Percentiles rank a stretch among this genome's conserved stretches.
Conservation (phyloP, 2,113 vertebrate genomes). For the Amphiprion ocellaris region DNA sequence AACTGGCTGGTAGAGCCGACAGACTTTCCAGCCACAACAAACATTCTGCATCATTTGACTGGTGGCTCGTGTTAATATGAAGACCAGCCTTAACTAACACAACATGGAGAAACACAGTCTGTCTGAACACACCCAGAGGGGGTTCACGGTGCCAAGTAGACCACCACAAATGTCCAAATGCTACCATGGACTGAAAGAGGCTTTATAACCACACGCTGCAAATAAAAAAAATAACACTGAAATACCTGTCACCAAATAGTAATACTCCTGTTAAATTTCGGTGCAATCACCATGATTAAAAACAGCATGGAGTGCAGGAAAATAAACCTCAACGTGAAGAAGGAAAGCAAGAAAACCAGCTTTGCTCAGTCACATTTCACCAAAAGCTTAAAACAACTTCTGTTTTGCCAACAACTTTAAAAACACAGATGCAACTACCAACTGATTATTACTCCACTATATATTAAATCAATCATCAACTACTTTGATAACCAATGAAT, state of each 20-base stretch:
- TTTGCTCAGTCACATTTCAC: neutral
- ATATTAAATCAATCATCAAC: no score
- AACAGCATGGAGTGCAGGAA: no score
- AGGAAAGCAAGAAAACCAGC: neutral
- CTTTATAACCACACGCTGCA: neutral
- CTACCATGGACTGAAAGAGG: neutral
- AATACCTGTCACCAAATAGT: neutral
- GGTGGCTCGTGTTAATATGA: slow-evolving; percentile 41
- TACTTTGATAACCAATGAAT: no score
- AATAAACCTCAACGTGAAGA: no score
- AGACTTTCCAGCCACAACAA: slow-evolving; percentile 38
- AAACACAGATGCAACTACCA: no score
- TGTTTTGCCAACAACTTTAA: no score
- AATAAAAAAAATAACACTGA: no score
- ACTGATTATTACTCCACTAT: no score
- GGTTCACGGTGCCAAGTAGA: slow-evolving; percentile 8
- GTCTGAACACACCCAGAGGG: slow-evolving; percentile 15
- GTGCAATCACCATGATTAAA: neutral
- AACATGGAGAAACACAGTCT: slow-evolving; percentile 10
- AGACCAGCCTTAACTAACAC: slow-evolving; percentile 28
- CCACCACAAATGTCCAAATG: slow-evolving; percentile 4
- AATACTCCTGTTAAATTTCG: neutral
- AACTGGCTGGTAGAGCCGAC: neutral
- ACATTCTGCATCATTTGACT: slow-evolving; percentile 27
- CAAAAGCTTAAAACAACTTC: no score